Conservation (phyloP, 2,113 vertebrate species). For the Sturnus vulgaris region DNA sequence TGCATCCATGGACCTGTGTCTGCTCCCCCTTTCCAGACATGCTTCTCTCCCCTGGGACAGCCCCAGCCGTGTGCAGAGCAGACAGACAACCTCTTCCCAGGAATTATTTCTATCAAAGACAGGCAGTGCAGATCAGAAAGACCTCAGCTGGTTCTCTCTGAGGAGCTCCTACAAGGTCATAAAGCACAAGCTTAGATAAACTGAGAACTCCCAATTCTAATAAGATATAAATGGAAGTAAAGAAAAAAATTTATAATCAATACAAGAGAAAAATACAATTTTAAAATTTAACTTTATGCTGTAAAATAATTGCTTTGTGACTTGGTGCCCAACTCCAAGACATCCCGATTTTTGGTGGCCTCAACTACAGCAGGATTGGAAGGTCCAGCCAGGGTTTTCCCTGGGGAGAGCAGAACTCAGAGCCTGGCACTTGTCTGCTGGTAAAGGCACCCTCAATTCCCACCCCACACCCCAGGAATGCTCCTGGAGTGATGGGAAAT, state of each 20-base stretch:
- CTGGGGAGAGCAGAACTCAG: background rate
- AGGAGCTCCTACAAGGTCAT: background rate
- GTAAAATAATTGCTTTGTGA: background rate
- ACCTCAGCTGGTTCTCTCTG: background rate
- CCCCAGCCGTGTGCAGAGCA: rapidly evolving
- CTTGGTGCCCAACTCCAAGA: background rate
- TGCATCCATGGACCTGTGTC: rapidly evolving
- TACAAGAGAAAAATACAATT: background rate
- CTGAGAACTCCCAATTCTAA: rapidly evolving
- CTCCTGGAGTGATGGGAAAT: background rate
- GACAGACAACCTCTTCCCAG: too few species aligned
- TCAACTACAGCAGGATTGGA: background rate
- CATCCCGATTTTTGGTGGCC: background rate
- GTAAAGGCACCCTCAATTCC: background rate
- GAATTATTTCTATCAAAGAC: background rate
- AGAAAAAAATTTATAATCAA: background rate
- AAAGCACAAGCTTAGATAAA: background rate
- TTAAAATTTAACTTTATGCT: background rate
- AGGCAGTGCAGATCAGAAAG: background rate
- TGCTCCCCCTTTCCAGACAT: rapidly evolving
- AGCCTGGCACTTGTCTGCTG: rapidly evolving
- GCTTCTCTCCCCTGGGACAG: background rate
- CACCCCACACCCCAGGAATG: background rate
- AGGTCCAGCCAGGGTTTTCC: background rate
- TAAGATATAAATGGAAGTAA: background rate